phyloP scores from a whole-genome alignment of 2,888 invertebrate genomes.

The Achlya flavicornis region DNA sequence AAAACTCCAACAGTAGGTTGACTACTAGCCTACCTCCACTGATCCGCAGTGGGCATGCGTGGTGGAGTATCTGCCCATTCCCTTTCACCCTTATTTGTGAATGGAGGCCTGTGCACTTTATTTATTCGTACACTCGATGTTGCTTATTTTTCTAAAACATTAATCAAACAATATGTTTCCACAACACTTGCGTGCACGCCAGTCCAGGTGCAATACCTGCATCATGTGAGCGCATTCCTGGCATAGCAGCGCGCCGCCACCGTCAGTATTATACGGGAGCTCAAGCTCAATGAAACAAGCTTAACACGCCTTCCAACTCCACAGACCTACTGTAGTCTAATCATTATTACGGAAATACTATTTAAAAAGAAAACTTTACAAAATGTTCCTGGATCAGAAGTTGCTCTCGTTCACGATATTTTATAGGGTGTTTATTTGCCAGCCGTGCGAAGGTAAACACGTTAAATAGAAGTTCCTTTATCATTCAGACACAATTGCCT shows the following conservation, averaged over 20 bases:
- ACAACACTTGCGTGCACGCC: slow-evolving; percentile 32
- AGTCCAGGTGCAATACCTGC: slow-evolving; percentile 48
- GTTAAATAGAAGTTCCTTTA: slow-evolving; percentile 51
- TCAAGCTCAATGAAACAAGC: slow-evolving; percentile 25
- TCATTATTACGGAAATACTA: background rate
- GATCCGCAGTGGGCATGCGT: too few relatives aligned
- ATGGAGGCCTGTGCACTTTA: too few relatives aligned
- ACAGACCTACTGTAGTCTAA: background rate
- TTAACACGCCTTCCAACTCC: slow-evolving; percentile 15
- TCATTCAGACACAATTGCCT: slow-evolving; percentile 72
- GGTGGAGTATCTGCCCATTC: too few relatives aligned
- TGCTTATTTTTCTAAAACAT: too few relatives aligned
- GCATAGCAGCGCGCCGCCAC: slow-evolving; percentile 51
- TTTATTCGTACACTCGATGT: too few relatives aligned
- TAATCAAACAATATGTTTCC: background rate
- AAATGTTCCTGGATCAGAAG: too few relatives aligned
- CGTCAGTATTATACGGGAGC: slow-evolving; percentile 41
- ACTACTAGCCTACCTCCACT: too few relatives aligned
- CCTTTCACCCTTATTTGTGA: too few relatives aligned
- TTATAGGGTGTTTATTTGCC: background rate
- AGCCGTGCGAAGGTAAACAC: background rate
- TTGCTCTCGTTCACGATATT: background rate
- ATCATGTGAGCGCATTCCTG: slow-evolving; percentile 67
- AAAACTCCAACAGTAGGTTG: too few relatives aligned
- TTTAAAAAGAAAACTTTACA: background rate